Conservation (phyloP, 2,113 vertebrate species). For the Gymnogyps californianus region DNA sequence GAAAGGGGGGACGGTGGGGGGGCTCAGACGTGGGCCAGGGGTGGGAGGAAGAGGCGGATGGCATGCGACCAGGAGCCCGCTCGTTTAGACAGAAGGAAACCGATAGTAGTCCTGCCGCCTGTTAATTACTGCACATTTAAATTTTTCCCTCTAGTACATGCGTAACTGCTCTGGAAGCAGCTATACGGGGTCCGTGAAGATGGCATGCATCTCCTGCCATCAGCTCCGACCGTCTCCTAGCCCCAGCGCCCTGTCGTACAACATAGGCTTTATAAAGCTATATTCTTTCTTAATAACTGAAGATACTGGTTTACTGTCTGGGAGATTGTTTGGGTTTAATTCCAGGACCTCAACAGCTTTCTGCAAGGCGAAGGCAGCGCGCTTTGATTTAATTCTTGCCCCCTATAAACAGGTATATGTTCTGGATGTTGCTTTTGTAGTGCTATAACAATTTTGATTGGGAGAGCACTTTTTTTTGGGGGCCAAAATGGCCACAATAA, state of each 20-base stretch:
- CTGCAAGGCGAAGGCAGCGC: neutral
- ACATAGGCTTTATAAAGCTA: neutral
- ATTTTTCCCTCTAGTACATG: fast-evolving
- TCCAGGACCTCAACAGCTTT: neutral
- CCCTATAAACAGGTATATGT: neutral
- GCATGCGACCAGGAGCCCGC: fast-evolving
- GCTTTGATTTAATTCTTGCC: neutral
- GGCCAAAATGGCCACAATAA: neutral
- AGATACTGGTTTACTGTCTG: neutral
- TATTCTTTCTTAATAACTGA: neutral
- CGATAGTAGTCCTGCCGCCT: fast-evolving
- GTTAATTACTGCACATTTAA: neutral
- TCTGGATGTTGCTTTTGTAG: neutral
- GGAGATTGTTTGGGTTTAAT: neutral
- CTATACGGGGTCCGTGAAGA: fast-evolving
- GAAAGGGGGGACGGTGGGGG: neutral
- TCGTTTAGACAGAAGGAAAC: neutral
- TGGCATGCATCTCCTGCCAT: neutral
- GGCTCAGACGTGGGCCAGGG: neutral
- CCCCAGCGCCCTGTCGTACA: neutral
- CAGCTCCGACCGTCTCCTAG: neutral
- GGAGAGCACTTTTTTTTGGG: neutral
- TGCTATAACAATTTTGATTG: neutral
- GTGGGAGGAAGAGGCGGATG: neutral
- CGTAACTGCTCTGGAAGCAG: neutral